Evolutionary conservation across 2,113 vertebrate genomes (phyloP), one percentile per base, ranked within the genome.

Genomic region (Psettodes erumei): DNA sequence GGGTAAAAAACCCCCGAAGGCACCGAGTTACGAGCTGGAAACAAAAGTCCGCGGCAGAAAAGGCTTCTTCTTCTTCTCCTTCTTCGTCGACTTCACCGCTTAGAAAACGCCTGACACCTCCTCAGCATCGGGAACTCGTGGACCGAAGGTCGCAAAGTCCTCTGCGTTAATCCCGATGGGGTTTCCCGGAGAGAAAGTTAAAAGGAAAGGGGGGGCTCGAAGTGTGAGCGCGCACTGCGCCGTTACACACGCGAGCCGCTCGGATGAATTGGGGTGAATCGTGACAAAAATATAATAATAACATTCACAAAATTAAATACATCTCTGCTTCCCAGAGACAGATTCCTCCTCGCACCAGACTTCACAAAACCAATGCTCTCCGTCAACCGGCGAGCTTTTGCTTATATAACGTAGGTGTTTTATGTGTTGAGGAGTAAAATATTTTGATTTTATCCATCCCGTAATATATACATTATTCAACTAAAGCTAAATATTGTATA

Each of bases 351-450:
- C 59, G 45, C 78, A 53, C 25, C 40, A 71, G 59, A 67, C 73
- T 60, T 79, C 40, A 25, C 75, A 62, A 23, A 48, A 19, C 19
- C 23, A 38, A 21, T 13, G 53, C 63, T 73, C 68, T 54, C 48
- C 3, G 8, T 56, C 50, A 40, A 35, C 11, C 25, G 4, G 18
- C 21, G 18, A 19, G 15, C 45, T 47, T 28, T 40, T 33, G 47
- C 13, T 89, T 84, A 82, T 19, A 51, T 77, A 87, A 85, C 66
- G 43, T 7, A 81, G 50, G 71, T 79, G 71, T 80, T 67, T 38
- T 3, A 32, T 53, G 10, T 38, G 30, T 15, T n/a, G 23, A 13
- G 6, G 25, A 18, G 13, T n/a, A 32, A 8, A 6, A 21, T 19
- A 37, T 21, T 0, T 37, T 53, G 0, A 7, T n/a, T 55, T 35